Evolutionary conservation across 2,888 invertebrate genomes (phyloP).

Genomic region (Ennomos fuscantarius): DNA sequence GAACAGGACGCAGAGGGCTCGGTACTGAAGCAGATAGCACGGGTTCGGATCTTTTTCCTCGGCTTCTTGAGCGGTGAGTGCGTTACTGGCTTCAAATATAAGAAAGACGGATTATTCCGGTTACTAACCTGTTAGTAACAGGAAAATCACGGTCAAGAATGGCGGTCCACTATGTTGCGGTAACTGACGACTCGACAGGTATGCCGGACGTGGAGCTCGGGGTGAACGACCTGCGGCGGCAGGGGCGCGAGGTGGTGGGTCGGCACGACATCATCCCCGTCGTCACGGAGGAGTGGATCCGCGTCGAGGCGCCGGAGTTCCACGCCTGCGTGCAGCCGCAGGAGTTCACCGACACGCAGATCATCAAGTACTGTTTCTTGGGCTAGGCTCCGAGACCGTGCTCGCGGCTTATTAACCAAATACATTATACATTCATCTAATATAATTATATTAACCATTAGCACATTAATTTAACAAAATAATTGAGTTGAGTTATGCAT

Average conservation of each 20-base stretch:
- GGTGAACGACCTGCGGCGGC: conserved; percentile 98
- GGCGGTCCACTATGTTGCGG: neutral
- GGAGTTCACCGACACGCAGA: conserved; percentile 93
- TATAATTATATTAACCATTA: too few relatives aligned
- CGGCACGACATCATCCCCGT: conserved; percentile 99
- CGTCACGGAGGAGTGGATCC: conserved; percentile 99
- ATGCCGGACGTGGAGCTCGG: conserved; percentile 99
- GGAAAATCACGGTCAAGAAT: too few relatives aligned
- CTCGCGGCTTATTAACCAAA: too few relatives aligned
- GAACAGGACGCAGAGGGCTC: conserved; percentile 94
- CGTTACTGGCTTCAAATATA: too few relatives aligned
- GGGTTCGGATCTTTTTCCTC: conserved; percentile 97
- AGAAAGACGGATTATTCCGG: too few relatives aligned
- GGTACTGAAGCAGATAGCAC: conserved; percentile 95
- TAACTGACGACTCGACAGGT: conserved; percentile 85
- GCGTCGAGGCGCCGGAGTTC: conserved; percentile 97
- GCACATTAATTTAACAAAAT: too few relatives aligned
- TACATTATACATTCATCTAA: too few relatives aligned
- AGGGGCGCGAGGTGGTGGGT: conserved; percentile 99
- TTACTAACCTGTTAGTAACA: too few relatives aligned
- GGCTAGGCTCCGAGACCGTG: too few relatives aligned
- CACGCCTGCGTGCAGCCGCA: conserved; percentile 97
- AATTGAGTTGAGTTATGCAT: too few relatives aligned
- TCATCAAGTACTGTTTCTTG: conserved; percentile 88
- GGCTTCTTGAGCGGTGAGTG: conserved; percentile 94